Percentiles rank a stretch among this genome's conserved stretches.
Conservation (phyloP, 2,113 vertebrate genomes). For the Hippocampus abdominalis region DNA sequence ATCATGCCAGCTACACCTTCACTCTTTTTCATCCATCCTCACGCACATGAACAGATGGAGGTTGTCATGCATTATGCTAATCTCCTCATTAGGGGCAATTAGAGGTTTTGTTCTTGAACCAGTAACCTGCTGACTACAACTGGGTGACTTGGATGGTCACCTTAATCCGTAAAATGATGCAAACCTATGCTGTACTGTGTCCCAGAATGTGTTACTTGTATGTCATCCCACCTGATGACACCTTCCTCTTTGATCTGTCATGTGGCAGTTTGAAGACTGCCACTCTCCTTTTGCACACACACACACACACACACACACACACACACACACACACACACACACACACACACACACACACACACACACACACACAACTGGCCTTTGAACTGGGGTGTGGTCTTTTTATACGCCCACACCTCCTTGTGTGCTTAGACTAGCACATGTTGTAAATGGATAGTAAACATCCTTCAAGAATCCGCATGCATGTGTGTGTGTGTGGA, state of each 20-base stretch:
- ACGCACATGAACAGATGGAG: conserved; percentile 6
- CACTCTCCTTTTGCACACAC: neutral
- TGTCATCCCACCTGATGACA: neutral
- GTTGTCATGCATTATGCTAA: conserved; percentile 4
- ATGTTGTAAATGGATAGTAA: conserved; percentile 16
- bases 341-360: too few species aligned
- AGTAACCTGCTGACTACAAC: neutral
- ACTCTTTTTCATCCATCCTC: neutral
- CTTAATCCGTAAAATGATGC: neutral
- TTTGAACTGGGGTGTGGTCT: neutral
- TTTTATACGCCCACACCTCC: neutral
- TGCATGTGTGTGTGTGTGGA: neutral
- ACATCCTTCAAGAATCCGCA: conserved; percentile 22
- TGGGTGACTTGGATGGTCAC: neutral
- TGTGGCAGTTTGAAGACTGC: neutral
- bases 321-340: too few species aligned
- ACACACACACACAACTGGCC: neutral
- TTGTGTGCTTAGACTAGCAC: neutral
- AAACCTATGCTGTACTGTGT: neutral
- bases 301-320: too few species aligned
- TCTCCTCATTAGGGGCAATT: conserved; percentile 3
- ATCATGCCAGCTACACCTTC: neutral
- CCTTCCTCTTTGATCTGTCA: neutral
- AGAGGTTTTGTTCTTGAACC: conserved; percentile 1
- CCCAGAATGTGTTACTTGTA: neutral